Conservation (phyloP, 2,113 vertebrate genomes). For the Silurus meridionalis region DNA sequence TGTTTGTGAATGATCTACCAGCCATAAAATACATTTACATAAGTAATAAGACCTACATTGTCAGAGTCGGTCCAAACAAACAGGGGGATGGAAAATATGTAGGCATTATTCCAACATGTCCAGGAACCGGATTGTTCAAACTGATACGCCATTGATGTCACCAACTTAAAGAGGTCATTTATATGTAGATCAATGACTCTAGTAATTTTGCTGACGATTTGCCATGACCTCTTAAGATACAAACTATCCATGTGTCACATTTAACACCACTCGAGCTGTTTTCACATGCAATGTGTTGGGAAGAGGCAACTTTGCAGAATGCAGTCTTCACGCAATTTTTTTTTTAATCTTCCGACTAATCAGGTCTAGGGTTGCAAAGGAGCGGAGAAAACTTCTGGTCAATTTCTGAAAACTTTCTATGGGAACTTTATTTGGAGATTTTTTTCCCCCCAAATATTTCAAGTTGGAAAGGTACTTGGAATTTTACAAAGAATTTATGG, state of each 20-base stretch:
- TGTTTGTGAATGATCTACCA: neutral
- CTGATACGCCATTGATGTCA: neutral
- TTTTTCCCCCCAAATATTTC: no score
- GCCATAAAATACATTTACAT: neutral
- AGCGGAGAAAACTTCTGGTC: no score
- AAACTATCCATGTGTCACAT: neutral
- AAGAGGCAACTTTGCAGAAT: neutral
- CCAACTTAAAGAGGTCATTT: neutral
- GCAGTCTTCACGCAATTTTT: neutral
- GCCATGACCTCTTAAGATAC: neutral
- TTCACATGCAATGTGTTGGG: neutral
- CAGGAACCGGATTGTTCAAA: neutral
- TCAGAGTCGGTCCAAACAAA: neutral
- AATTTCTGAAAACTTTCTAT: no score
- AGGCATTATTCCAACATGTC: neutral
- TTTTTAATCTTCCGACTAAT: neutral
- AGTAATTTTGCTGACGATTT: neutral
- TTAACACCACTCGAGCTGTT: neutral
- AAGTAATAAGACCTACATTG: neutral
- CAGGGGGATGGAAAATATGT: neutral
- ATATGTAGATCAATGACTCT: neutral
- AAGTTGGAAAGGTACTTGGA: no score
- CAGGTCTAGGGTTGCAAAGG: neutral
- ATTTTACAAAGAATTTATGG: no score
- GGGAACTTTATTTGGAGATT: no score